These are phyloP conservation scores for Phlogophora meticulosa DNA, from an alignment of 2,888 invertebrate genomes.

Conservation along the genomic window DNA sequence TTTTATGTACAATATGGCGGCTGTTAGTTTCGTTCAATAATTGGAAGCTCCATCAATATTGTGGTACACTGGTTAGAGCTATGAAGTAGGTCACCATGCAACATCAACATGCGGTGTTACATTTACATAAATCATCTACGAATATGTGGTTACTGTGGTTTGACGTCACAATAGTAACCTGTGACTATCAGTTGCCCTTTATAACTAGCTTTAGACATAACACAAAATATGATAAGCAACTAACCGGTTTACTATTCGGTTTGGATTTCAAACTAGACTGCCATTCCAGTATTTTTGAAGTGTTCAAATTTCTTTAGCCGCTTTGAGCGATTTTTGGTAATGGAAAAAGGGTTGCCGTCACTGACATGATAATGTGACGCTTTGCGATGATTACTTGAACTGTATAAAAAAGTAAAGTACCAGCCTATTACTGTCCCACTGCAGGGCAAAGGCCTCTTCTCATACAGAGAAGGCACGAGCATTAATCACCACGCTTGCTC, in stretches of 20 bases:
- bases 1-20: neutral
- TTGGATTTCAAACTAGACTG: neutral
- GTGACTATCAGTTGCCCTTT: slow-evolving; percentile 25
- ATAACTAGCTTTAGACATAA: slow-evolving; percentile 8
- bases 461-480: too few relatives aligned
- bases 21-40: neutral
- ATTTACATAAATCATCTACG: slow-evolving; percentile 51
- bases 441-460: too few relatives aligned
- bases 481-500: too few relatives aligned
- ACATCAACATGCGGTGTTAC: slow-evolving; percentile 30
- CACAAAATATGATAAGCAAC: slow-evolving; percentile 6
- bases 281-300: too few relatives aligned
- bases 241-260: neutral
- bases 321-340: too few relatives aligned
- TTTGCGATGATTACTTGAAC: too few relatives aligned
- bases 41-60: slow-evolving; percentile 33
- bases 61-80: slow-evolving; percentile 11
- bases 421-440: too few relatives aligned
- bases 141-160: slow-evolving; percentile 1
- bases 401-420: too few relatives aligned
- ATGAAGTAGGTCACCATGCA: slow-evolving; percentile 16
- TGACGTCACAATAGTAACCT: slow-evolving; percentile 37
- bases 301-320: too few relatives aligned
- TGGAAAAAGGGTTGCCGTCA: too few relatives aligned
- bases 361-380: too few relatives aligned